A percentile compares a stretch with the other conserved stretches of the same genome.
phyloP scores from a whole-genome alignment of 2,113 vertebrate genomes.

The Morphnarchus princeps region DNA sequence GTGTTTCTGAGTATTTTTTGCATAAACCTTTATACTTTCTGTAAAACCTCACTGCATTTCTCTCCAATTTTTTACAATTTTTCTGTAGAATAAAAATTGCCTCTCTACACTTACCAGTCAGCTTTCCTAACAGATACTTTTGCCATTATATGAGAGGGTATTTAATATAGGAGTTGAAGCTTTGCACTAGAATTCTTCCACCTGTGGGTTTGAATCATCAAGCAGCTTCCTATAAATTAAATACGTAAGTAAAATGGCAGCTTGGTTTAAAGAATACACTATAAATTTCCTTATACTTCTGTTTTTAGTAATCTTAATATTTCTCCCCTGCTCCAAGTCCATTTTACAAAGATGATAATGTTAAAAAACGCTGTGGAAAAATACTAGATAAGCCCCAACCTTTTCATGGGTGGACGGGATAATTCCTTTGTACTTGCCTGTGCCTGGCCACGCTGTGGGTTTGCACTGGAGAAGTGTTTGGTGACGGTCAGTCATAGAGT shows the following conservation, averaged over 20 bases:
- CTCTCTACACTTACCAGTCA: neutral
- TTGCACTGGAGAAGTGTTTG: neutral
- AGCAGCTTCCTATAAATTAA: neutral
- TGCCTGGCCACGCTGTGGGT: neutral
- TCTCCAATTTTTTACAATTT: neutral
- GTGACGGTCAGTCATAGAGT: neutral
- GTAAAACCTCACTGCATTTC: neutral
- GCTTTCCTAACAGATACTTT: neutral
- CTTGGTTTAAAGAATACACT: neutral
- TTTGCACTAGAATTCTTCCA: neutral
- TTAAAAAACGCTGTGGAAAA: neutral
- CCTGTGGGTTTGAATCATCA: neutral
- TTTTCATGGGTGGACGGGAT: neutral
- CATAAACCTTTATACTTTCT: neutral
- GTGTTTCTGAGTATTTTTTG: neutral
- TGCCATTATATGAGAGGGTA: neutral
- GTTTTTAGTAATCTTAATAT: neutral
- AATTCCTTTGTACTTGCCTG: neutral
- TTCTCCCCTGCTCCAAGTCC: neutral
- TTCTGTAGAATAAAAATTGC: neutral
- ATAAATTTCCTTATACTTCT: neutral
- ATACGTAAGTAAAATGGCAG: neutral
- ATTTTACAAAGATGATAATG: neutral
- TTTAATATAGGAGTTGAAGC: neutral
- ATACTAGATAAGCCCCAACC: neutral